These are phyloP conservation scores for Nesoenas mayeri DNA, from an alignment of 2,113 vertebrate species.

Conservation along the genomic window DNA sequence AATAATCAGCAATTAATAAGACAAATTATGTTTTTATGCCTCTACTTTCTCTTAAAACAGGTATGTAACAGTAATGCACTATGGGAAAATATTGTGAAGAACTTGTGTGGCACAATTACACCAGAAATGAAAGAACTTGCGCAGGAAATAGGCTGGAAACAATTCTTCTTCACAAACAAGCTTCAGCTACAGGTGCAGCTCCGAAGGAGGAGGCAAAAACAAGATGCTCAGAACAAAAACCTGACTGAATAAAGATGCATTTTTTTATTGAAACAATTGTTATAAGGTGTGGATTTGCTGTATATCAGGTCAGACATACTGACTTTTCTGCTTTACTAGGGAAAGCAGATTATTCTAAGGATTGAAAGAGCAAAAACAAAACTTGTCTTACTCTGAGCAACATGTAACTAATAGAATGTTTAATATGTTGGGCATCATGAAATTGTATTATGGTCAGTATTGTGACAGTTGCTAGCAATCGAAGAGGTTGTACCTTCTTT, in stretches of 20 bases:
- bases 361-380: background rate
- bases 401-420: background rate
- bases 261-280: background rate
- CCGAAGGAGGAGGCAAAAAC: slow-evolving; percentile 62
- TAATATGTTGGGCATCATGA: background rate
- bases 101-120: slow-evolving; percentile 57
- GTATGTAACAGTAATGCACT: slow-evolving; percentile 71
- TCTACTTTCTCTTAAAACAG: slow-evolving; percentile 39
- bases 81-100: slow-evolving; percentile 74
- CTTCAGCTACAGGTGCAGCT: slow-evolving; percentile 82
- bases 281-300: background rate
- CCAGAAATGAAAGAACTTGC: slow-evolving; percentile 72
- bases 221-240: background rate
- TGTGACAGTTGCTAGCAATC: background rate
- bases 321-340: background rate
- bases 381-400: background rate
- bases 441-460: background rate
- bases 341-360: background rate
- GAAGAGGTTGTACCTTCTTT: background rate
- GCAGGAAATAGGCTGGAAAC: slow-evolving; percentile 71
- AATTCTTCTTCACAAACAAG: slow-evolving; percentile 75
- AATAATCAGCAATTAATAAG: background rate
- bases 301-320: background rate
- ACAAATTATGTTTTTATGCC: background rate
- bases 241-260: background rate